These are phyloP conservation scores for Lobophora halterata DNA, from an alignment of 2,888 invertebrate genomes.

Conservation along the genomic window DNA sequence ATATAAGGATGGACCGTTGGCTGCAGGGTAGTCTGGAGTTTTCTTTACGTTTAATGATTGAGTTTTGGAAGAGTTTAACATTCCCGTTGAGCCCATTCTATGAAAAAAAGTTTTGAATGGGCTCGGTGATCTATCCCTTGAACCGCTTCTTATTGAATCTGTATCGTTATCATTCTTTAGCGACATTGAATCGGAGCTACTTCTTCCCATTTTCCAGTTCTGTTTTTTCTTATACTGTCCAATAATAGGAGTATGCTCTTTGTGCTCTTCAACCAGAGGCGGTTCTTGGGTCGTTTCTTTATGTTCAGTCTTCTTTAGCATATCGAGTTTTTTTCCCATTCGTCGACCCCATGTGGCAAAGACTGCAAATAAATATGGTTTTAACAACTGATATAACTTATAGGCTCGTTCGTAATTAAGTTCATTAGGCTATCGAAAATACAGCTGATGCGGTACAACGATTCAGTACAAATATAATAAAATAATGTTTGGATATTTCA, in stretches of 20 bases:
- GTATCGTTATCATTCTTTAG: conserved; percentile 69
- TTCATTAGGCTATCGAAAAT: no score
- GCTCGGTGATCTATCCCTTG: conserved; percentile 81
- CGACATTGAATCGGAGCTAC: conserved; percentile 72
- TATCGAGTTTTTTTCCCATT: conserved; percentile 89
- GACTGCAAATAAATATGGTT: no score
- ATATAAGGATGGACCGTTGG: conserved; percentile 80
- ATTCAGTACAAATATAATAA: no score
- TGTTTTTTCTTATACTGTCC: conserved; percentile 79
- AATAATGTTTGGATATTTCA: no score
- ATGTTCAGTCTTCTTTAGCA: conserved; percentile 84
- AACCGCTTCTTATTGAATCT: conserved; percentile 71
- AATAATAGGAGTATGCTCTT: conserved; percentile 57
- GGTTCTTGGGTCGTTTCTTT: conserved; percentile 76
- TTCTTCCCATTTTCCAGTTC: conserved; percentile 81
- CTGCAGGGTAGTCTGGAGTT: conserved; percentile 60
- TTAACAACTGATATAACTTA: no score
- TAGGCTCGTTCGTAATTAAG: no score
- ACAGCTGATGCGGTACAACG: no score
- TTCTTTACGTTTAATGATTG: conserved; percentile 67
- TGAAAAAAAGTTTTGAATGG: conserved; percentile 87
- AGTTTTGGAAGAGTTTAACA: conserved; percentile 82
- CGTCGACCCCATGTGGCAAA: conserved; percentile 88
- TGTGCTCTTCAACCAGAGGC: conserved; percentile 49
- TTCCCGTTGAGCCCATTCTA: conserved; percentile 88